A percentile compares a stretch with the other conserved stretches of the same genome.
phyloP scores from a whole-genome alignment of 2,113 vertebrate genomes.

The Telmatochromis sp. region DNA sequence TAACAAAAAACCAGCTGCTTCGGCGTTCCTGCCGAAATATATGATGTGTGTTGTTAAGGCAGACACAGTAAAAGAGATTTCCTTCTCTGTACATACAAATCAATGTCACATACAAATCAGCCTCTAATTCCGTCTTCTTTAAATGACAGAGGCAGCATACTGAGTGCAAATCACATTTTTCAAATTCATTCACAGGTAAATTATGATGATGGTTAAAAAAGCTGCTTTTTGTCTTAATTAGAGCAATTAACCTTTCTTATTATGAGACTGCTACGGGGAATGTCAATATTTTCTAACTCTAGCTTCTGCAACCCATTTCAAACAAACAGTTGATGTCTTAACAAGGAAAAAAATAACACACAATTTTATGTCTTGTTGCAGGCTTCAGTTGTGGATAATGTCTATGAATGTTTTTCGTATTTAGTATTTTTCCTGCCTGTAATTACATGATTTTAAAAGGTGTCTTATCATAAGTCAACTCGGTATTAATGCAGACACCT shows the following conservation, averaged over 20 bases:
- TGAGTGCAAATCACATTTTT: neutral
- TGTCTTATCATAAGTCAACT: neutral
- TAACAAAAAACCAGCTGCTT: constrained; percentile 26
- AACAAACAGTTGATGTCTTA: neutral
- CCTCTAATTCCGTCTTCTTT: neutral
- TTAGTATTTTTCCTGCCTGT: neutral
- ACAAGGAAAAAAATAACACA: neutral
- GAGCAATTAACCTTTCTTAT: constrained; percentile 13
- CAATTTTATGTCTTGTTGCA: neutral
- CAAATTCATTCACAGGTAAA: neutral
- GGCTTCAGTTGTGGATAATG: neutral
- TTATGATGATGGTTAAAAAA: neutral
- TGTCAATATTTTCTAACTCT: constrained; percentile 3
- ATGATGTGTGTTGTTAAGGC: neutral
- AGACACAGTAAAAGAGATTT: neutral
- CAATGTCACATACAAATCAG: neutral
- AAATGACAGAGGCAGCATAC: neutral
- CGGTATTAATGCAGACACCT: neutral
- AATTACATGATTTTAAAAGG: neutral
- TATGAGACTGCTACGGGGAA: neutral
- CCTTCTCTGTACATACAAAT: neutral
- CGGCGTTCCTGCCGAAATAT: neutral
- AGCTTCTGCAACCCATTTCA: neutral
- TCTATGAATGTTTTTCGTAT: neutral
- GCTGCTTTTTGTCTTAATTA: constrained; percentile 8